These are phyloP conservation scores for Branchinecta sandiegonensis DNA, from an alignment of 2,888 invertebrate species.

Conservation along the genomic window DNA sequence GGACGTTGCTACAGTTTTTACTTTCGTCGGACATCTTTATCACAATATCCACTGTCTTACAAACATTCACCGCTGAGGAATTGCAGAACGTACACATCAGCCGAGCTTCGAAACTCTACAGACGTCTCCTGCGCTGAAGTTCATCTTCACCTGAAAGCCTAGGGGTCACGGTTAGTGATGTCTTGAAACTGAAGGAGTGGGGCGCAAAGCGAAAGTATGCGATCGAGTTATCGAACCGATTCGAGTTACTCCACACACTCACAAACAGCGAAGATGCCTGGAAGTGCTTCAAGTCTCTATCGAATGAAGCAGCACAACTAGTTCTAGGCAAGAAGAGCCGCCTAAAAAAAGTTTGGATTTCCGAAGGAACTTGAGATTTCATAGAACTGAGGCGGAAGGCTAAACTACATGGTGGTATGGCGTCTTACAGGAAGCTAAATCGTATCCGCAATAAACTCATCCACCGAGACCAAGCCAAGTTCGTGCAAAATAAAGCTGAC, in stretches of 20 bases:
- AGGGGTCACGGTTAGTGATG: no score
- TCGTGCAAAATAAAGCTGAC: not conserved
- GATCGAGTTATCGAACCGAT: not conserved
- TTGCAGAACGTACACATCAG: not conserved
- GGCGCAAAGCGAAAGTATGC: not conserved
- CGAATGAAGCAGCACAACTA: not conserved
- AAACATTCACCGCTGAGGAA: not conserved
- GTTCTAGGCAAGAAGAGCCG: not conserved
- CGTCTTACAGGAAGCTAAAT: no score
- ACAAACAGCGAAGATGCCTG: not conserved
- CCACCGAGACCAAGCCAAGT: no score
- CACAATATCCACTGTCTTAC: no score
- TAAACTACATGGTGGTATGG: no score
- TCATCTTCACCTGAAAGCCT: no score
- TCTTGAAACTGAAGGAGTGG: not conserved
- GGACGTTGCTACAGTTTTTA: no score
- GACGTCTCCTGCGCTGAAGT: not conserved
- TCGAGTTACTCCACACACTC: not conserved
- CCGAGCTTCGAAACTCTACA: not conserved
- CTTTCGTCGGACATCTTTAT: no score
- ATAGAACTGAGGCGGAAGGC: no score
- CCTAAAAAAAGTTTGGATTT: no score
- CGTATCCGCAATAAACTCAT: no score
- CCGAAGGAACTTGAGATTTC: no score
- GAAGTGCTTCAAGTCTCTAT: not conserved